phyloP scores from a whole-genome alignment of 1,140 invertebrate genomes.

The Cherax quadricarinatus region DNA sequence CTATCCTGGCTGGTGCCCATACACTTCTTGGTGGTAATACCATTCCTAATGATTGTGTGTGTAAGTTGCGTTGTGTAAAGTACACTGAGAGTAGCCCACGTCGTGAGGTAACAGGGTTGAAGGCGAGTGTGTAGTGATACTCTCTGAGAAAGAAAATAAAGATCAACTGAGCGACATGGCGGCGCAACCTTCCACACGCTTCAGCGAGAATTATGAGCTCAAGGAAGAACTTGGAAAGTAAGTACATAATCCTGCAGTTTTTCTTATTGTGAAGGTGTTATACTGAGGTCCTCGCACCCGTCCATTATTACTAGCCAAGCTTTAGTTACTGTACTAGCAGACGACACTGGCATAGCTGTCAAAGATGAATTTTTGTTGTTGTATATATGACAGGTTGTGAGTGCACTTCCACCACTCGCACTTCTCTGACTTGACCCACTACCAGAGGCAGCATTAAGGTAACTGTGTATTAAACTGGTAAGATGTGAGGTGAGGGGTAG shows the following conservation, averaged over 20 bases:
- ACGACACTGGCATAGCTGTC: neutral
- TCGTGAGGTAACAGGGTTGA: conserved; percentile 47
- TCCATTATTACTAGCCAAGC: too few relatives aligned
- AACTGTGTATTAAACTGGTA: too few relatives aligned
- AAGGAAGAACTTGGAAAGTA: conserved; percentile 99
- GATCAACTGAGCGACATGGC: conserved; percentile 73
- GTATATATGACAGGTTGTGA: too few relatives aligned
- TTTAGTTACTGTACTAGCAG: conserved; percentile 15
- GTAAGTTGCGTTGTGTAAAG: conserved; percentile 58
- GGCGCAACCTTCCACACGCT: conserved; percentile 79
- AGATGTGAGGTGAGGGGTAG: too few relatives aligned
- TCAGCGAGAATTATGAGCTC: conserved; percentile 99
- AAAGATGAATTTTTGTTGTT: too few relatives aligned
- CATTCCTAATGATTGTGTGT: conserved; percentile 64
- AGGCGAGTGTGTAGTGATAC: conserved; percentile 59
- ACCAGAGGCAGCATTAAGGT: neutral
- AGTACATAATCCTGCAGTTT: conserved; percentile 79
- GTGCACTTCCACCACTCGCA: too few relatives aligned
- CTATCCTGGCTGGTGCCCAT: conserved; percentile 35
- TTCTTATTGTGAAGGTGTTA: neutral
- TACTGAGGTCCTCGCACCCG: too few relatives aligned
- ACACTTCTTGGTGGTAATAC: conserved; percentile 60
- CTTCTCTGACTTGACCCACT: too few relatives aligned
- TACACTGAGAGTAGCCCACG: conserved; percentile 48
- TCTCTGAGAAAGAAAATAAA: conserved; percentile 56